Percentiles rank a stretch among this genome's conserved stretches.
These are phyloP conservation scores for Pristionchus arcanus DNA, from an alignment of 2,888 invertebrate species.

Conservation along the genomic window DNA sequence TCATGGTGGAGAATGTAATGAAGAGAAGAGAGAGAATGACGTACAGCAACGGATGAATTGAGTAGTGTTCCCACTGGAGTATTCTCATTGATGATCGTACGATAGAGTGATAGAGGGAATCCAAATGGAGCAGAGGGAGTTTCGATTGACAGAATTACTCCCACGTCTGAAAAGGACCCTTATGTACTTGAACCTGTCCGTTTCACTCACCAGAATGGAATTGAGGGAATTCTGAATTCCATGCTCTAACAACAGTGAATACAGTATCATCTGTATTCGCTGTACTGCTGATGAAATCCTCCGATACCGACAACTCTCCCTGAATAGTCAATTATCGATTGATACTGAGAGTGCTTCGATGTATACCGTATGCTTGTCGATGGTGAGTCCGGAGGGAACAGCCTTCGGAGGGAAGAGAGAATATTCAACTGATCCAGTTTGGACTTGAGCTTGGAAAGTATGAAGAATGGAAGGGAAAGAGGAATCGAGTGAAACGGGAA, in stretches of 20 bases:
- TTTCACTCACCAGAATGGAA: constrained; percentile 72
- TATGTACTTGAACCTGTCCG: background rate
- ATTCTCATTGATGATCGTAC: constrained; percentile 71
- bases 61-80: constrained; percentile 63
- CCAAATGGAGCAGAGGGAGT: constrained; percentile 58
- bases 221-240: constrained; percentile 65
- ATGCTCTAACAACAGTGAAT: constrained; percentile 76
- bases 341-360: background rate
- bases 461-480: constrained; percentile 63
- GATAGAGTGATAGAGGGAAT: constrained; percentile 73
- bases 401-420: constrained; percentile 66
- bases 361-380: constrained; percentile 34
- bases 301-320: constrained; percentile 64
- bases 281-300: constrained; percentile 58
- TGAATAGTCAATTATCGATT: constrained; percentile 7
- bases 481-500: constrained; percentile 67
- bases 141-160: constrained; percentile 49
- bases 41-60: constrained; percentile 44
- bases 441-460: constrained; percentile 64
- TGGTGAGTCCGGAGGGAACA: constrained; percentile 61
- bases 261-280: constrained; percentile 57
- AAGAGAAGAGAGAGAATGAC: background rate
- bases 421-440: constrained; percentile 66
- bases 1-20: background rate
- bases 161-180: background rate